phyloP scores from a whole-genome alignment of 1,140 invertebrate genomes.

The Drosophila sp. region DNA sequence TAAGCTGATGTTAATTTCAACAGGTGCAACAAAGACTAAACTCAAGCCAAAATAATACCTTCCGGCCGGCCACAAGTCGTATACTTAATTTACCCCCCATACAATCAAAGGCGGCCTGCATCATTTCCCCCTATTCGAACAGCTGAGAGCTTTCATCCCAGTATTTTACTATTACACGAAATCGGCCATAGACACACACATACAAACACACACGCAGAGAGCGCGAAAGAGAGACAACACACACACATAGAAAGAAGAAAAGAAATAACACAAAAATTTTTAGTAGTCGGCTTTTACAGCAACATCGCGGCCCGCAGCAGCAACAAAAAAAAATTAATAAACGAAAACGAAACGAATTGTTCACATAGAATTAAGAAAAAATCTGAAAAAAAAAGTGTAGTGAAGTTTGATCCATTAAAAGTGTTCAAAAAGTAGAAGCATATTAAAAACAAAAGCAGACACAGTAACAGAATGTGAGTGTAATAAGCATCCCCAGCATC shows the following conservation, averaged over 20 bases:
- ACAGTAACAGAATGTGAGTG: not conserved
- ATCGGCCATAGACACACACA: constrained; percentile 55
- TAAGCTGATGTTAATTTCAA: not conserved
- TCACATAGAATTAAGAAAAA: not conserved
- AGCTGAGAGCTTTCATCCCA: constrained; percentile 69
- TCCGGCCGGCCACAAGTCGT: constrained; percentile 50
- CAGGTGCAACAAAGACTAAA: not conserved
- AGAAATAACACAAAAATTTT: constrained; percentile 12
- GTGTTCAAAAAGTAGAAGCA: not conserved
- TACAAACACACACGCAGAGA: not conserved
- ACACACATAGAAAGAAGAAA: not conserved
- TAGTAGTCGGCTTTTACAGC: constrained; percentile 10
- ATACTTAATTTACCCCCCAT: constrained; percentile 51
- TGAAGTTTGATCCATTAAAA: not conserved
- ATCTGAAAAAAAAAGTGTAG: not conserved
- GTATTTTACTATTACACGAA: constrained; percentile 59
- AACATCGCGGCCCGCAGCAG: constrained; percentile 1
- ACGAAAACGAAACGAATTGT: not conserved
- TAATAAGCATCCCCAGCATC: not conserved
- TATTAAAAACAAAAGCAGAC: not conserved
- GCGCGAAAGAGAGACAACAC: not conserved
- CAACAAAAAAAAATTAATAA: not conserved
- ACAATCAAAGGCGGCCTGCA: constrained; percentile 40
- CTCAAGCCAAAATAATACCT: not conserved
- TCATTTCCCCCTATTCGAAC: constrained; percentile 55